These are phyloP conservation scores for Dicranocentrus wangi DNA, from an alignment of 2,888 invertebrate species.

Conservation along the genomic window DNA sequence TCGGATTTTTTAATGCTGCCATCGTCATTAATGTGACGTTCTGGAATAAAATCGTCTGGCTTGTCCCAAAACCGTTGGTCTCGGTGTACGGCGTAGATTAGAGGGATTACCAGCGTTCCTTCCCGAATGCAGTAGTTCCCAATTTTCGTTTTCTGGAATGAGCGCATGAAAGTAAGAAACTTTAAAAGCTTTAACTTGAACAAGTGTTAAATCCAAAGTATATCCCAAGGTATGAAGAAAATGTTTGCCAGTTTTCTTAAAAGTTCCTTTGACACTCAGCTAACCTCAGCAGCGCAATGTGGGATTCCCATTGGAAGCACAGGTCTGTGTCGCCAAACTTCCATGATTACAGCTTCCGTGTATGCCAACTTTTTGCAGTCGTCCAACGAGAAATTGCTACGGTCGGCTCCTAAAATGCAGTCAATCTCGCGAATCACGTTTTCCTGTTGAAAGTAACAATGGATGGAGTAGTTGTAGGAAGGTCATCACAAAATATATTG, in stretches of 20 bases:
- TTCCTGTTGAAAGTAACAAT: too few relatives aligned
- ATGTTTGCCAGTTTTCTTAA: too few relatives aligned
- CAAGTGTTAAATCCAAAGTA: too few relatives aligned
- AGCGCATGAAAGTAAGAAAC: constrained; percentile 15
- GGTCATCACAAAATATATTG: constrained; percentile 76
- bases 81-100: constrained; percentile 93
- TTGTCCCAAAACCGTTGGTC: constrained; percentile 90
- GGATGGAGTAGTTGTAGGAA: too few relatives aligned
- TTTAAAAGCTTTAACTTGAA: neutral
- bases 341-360: constrained; percentile 84
- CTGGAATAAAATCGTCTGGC: constrained; percentile 88
- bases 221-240: too few relatives aligned
- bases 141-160: constrained; percentile 80
- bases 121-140: constrained; percentile 89
- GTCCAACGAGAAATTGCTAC: constrained; percentile 75
- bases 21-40: constrained; percentile 86
- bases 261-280: too few relatives aligned
- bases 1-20: constrained; percentile 66
- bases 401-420: constrained; percentile 70
- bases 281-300: constrained; percentile 83
- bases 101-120: constrained; percentile 88
- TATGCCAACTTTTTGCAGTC: constrained; percentile 79
- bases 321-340: constrained; percentile 85
- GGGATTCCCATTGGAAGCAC: constrained; percentile 90
- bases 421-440: constrained; percentile 79